Conservation (phyloP, 2,888 invertebrate species). For the Choristoneura rosaceana region DNA sequence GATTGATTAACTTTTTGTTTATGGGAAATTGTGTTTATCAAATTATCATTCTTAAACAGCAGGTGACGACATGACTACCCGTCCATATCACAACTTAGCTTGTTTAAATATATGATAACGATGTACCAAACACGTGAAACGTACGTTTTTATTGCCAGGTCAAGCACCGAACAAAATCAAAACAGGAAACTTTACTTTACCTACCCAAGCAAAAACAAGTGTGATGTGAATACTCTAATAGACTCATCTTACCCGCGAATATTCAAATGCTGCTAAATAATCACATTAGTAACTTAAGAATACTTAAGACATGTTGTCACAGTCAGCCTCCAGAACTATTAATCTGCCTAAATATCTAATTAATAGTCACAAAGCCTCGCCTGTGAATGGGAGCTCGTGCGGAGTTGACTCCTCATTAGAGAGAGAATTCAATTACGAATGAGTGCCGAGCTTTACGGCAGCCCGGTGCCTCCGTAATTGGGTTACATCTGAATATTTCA, state of each 20-base stretch:
- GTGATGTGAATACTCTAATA: background rate
- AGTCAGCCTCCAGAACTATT: slow-evolving; percentile 16
- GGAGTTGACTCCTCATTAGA: slow-evolving; percentile 29
- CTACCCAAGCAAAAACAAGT: background rate
- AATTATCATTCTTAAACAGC: background rate
- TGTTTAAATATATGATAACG: background rate
- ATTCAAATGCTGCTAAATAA: background rate
- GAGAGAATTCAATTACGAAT: slow-evolving; percentile 36
- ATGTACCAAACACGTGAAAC: background rate
- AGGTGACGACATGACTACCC: background rate
- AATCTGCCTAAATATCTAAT: slow-evolving; percentile 28
- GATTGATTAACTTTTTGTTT: background rate
- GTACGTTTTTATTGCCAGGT: background rate
- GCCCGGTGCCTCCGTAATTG: slow-evolving; percentile 10
- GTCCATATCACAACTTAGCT: background rate
- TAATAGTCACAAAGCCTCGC: slow-evolving; percentile 31
- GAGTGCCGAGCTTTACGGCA: slow-evolving; percentile 28
- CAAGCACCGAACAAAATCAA: background rate
- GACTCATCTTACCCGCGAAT: background rate
- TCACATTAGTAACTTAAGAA: background rate
- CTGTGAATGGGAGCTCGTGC: slow-evolving; percentile 25
- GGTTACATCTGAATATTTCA: slow-evolving; percentile 30
- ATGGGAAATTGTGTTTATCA: background rate
- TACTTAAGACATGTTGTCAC: slow-evolving; percentile 11
- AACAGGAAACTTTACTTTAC: slow-evolving; percentile 8